A percentile compares a stretch with the other conserved stretches of the same genome.
Conservation (phyloP, 2,797 vertebrate species). For the Paratrypauchen microcephalus region DNA sequence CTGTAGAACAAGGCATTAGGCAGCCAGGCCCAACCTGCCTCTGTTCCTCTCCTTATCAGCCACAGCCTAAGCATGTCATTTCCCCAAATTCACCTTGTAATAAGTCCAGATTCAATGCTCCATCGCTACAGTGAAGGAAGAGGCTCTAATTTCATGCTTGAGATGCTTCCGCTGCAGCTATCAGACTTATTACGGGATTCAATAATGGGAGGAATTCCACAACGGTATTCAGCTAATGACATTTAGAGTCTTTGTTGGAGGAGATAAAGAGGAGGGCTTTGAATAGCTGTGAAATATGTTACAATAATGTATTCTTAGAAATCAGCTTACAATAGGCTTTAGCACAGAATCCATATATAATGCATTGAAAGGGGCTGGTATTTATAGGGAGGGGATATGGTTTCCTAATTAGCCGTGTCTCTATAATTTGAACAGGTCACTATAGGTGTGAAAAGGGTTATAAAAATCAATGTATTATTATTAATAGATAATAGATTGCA, state of each 20-base stretch:
- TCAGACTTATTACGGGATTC: conserved; percentile 62
- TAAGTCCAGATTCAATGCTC: conserved; percentile 56
- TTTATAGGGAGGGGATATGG: neutral
- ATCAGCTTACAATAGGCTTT: neutral
- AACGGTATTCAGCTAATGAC: conserved; percentile 58
- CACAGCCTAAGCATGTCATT: conserved; percentile 25
- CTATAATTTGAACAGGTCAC: conserved; percentile 17
- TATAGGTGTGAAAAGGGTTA: neutral
- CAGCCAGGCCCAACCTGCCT: conserved; percentile 17
- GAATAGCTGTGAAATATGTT: conserved; percentile 38
- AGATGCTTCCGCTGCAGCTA: conserved; percentile 52
- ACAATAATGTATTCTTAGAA: conserved; percentile 19
- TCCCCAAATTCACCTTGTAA: conserved; percentile 33
- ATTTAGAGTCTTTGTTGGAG: conserved; percentile 55
- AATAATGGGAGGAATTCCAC: conserved; percentile 57
- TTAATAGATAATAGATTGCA: neutral
- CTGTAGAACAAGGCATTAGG: conserved; percentile 24
- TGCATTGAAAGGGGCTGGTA: neutral
- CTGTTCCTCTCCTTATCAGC: conserved; percentile 40
- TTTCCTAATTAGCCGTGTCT: conserved; percentile 10
- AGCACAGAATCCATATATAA: conserved; percentile 1
- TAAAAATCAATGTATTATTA: no score
- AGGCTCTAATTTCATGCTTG: conserved; percentile 66
- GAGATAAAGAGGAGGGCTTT: conserved; percentile 37
- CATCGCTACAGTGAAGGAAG: conserved; percentile 33